Percentiles rank a stretch among this genome's conserved stretches.
These are phyloP conservation scores for Cinclus cinclus DNA, from an alignment of 2,113 vertebrate species.

Conservation along the genomic window DNA sequence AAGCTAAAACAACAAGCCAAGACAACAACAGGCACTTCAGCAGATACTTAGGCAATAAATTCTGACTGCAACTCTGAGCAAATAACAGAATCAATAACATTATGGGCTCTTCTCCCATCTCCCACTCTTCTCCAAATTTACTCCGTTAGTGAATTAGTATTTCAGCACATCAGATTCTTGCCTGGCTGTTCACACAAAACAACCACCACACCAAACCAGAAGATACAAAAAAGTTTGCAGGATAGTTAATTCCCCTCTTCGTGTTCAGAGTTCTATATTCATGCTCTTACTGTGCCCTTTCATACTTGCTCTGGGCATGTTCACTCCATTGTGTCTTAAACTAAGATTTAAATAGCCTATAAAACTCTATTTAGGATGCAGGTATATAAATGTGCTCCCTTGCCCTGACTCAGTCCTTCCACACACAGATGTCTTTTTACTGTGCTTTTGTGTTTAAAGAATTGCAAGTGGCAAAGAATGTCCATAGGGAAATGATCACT, in stretches of 20 bases:
- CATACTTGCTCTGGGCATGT: background rate
- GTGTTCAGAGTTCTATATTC: background rate
- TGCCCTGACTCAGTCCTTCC: fast-evolving
- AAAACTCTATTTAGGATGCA: background rate
- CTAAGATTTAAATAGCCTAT: background rate
- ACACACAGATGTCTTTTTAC: background rate
- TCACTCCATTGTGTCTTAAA: background rate
- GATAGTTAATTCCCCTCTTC: background rate
- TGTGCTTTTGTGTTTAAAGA: background rate
- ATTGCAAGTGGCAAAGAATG: background rate
- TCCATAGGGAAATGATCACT: fast-evolving
- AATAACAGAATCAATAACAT: background rate
- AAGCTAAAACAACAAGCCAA: background rate
- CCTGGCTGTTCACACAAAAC: background rate
- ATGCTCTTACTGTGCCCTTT: background rate
- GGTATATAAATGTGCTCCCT: background rate
- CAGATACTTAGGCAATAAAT: background rate
- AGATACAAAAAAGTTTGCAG: background rate
- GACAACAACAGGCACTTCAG: background rate
- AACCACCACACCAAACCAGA: background rate
- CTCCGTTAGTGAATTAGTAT: background rate
- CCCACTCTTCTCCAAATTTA: background rate
- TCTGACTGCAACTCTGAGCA: background rate
- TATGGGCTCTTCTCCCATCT: background rate
- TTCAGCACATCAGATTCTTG: background rate